Evolutionary conservation across 2,888 invertebrate genomes (phyloP), one percentile per base, ranked within the genome.

Genomic region (Electrophaes corylata): DNA sequence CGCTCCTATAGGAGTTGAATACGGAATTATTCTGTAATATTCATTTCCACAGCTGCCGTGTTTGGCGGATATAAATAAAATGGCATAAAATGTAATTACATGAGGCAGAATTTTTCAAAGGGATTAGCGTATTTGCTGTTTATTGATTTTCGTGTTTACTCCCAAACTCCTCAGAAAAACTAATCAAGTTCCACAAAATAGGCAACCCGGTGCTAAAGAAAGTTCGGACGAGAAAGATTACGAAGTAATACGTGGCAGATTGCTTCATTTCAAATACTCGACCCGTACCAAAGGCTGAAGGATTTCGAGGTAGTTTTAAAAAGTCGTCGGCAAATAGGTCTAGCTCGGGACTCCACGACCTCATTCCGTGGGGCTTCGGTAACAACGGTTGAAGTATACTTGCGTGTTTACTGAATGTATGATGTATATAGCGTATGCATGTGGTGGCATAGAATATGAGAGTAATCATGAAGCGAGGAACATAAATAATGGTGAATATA

Each of bases 271-370:
- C 53, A 57, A 29, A 46, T 57, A 46, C 60, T 49, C 23, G 39
- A 33, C 44, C 45, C 39, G 29, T 14, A 37, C 23, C 16, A 14
- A 39, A 52, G 49, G 37, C 43, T 35, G 46, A 16, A 37, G 56
- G 31, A 14, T 40, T 47, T 41, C 41, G 16, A 31, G 40, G 50
- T 48, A 56, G 57, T 61, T 61, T 57, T 31, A 53, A 54, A 53
- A 57, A 44, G 48, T 47, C 45, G 44, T 60, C 45, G 47, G 63
- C 60, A 71, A 67, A 72, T 68, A 68, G 69, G 68, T 68, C 70
- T 70, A 67, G 66, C 65, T 62, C 31, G 47, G 55, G 46, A 51
- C 46, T 60, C 45, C 45, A 26, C 64, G 65, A 35, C 57, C 63
- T 60, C 54, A 63, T 60, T 62, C 35, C 41, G 55, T 58, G 44